Base-by-base conservation (phyloP, 2,888 invertebrate species). In the Watsonalla binaria region DNA sequence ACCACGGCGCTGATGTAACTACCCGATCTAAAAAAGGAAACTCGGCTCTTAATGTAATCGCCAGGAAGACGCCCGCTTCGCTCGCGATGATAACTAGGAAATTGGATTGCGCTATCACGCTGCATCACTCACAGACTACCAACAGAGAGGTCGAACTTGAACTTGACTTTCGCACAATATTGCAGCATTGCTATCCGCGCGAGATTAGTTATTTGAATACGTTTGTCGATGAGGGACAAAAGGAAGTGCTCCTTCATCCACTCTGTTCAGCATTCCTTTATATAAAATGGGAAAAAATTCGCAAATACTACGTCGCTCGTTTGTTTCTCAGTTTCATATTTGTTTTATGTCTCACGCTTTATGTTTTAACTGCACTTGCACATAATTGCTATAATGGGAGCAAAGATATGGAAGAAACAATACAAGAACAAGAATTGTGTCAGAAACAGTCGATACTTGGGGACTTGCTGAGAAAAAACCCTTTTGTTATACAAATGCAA, bases 251-350 rank as follows among this genome's bases (percentile, higher is more conserved):
- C 4, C 92, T 96, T 52, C 97, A 97, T 86, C 97, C 97, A 0
- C 84, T 97, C 5, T 97, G 97, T 78, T 96, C 97, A 7, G 96
- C 97, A 0, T 97, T 97, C 75, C 89, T 97, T 0, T 94, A 96
- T 74, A 93, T 97, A 52, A 97, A 97, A 78, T 97, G 97, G 97
- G 95, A 96, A 70, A 96, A 97, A 80, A 96, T 97, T 62, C 92
- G 96, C 35, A 96, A 96, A 84, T 97, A 96, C 75, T 97, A 97
- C 73, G 94, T 96, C 11, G 96, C 95, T 0, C 91, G 96, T 53
- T 88, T 96, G 65, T 92, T 96, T 60, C 93, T 96, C 67, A 96
- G 96, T 78, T 94, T 95, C 59, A 92, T 95, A 55, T 96, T 96
- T 74, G 95, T 96, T 55, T 79, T 96, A 53, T 94, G 96, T 62